Base-by-base conservation (phyloP, 2,888 invertebrate species). In the Cantharis rustica region DNA sequence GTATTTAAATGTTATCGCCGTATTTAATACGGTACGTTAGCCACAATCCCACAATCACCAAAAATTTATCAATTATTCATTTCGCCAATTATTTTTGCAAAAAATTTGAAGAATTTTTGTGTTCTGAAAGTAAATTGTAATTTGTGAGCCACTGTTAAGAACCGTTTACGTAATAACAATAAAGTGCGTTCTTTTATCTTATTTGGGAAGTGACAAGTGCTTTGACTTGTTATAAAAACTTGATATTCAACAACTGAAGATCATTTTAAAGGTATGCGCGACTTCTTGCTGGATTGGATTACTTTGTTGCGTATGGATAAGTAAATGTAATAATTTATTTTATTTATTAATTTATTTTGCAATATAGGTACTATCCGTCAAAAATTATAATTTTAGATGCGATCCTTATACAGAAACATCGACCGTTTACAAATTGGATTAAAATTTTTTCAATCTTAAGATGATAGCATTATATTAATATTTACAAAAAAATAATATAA, bases 181-280 rank as follows among this genome's bases (percentile, higher is more conserved):
- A 13, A 73, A 73, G 68, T 68, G 73, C 73, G 68, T 68, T 73
- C 73, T 16, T 73, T 73, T 68, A 62, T 61, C 73, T 73, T 73
- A 73, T 73, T 73, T 73, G 68, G 73, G 73, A 73, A 73, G 73
- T 73, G 73, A 73, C 73, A 73, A 73, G 66, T 15, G 68, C 23
- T 61, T 73, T 61, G 73, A 27, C 73, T 68, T 62, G 15, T 16
- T 61, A 20, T 26, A 73, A 73, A 73, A 73, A 73, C 68, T 68
- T 16, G 73, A 73, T 68, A 73, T 61, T 68, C 73, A 73, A 26
- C 73, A 27, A 31, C 73, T 62, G 62, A 68, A 68, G 73, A 73
- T 73, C 61, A 73, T 73, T 73, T 68, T 68, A 62, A 73, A 64
- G 73, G 73, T 27, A 73, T 73, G 73, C 73, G 16, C 31, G 61